Conservation (phyloP, 1,140 invertebrate genomes). For the Galendromus occidentalis region DNA sequence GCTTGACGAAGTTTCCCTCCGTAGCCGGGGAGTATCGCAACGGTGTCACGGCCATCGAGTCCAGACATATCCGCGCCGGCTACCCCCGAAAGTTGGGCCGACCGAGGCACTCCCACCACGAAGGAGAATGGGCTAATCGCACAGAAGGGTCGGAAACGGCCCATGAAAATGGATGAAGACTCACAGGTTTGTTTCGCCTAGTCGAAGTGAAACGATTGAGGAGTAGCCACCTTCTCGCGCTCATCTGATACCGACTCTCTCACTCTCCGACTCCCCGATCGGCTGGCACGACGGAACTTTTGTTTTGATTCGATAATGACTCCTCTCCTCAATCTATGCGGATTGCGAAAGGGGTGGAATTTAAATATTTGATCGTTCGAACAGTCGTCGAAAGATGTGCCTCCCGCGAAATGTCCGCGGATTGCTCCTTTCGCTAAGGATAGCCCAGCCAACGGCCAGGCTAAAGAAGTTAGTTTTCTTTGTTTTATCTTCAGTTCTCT, state of each 20-base stretch:
- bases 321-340: too few relatives aligned
- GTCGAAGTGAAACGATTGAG: too few relatives aligned
- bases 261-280: not conserved
- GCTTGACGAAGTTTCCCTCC: too few relatives aligned
- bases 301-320: constrained; percentile 13
- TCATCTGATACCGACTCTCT: not conserved
- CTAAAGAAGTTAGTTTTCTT: constrained; percentile 22
- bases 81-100: not conserved
- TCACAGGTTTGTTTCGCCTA: not conserved
- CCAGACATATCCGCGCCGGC: not conserved
- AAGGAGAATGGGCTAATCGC: constrained; percentile 1
- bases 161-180: not conserved
- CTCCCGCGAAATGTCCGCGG: too few relatives aligned
- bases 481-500: not conserved
- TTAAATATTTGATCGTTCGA: too few relatives aligned
- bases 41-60: not conserved
- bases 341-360: too few relatives aligned
- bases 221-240: too few relatives aligned
- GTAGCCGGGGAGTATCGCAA: not conserved
- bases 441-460: constrained; percentile 15
- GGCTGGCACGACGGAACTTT: not conserved
- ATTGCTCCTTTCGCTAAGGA: too few relatives aligned
- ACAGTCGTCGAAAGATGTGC: too few relatives aligned
- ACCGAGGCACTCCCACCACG: not conserved
- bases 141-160: not conserved